phyloP scores from a whole-genome alignment of 2,888 invertebrate species.

The Troides helena region DNA sequence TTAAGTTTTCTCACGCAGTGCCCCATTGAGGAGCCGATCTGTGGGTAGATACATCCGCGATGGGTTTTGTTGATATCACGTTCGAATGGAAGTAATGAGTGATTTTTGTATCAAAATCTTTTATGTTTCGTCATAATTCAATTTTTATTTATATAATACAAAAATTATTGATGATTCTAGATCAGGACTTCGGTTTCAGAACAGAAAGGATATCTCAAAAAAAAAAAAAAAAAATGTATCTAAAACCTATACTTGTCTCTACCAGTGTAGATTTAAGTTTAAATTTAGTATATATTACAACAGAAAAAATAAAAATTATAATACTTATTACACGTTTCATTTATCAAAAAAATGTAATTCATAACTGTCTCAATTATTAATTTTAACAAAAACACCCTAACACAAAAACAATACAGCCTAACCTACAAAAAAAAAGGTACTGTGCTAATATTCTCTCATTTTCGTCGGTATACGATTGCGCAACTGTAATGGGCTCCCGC shows the following conservation, averaged over 20 bases:
- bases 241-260: too few relatives aligned
- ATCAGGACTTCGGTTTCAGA: background rate
- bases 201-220: too few relatives aligned
- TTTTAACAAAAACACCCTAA: slow-evolving; percentile 34
- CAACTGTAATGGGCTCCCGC: slow-evolving; percentile 63
- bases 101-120: slow-evolving; percentile 33
- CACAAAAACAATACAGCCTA: slow-evolving; percentile 40
- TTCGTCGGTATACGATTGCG: slow-evolving; percentile 63
- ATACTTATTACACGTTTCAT: slow-evolving; percentile 1
- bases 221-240: too few relatives aligned
- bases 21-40: slow-evolving; percentile 67
- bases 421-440: slow-evolving; percentile 42
- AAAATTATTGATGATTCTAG: background rate
- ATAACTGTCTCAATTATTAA: slow-evolving; percentile 30
- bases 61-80: slow-evolving; percentile 56
- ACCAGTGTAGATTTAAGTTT: too few relatives aligned
- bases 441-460: slow-evolving; percentile 67
- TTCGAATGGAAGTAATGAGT: slow-evolving; percentile 59
- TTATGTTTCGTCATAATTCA: background rate
- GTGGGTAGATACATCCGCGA: slow-evolving; percentile 78
- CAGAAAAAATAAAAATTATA: background rate
- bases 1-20: slow-evolving; percentile 78
- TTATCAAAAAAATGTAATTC: slow-evolving; percentile 18
- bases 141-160: background rate
- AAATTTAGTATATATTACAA: background rate